Evolutionary conservation across 1,140 invertebrate species (phyloP), one percentile per base, ranked within the genome.

Genomic region (Bactericera cockerelli): DNA sequence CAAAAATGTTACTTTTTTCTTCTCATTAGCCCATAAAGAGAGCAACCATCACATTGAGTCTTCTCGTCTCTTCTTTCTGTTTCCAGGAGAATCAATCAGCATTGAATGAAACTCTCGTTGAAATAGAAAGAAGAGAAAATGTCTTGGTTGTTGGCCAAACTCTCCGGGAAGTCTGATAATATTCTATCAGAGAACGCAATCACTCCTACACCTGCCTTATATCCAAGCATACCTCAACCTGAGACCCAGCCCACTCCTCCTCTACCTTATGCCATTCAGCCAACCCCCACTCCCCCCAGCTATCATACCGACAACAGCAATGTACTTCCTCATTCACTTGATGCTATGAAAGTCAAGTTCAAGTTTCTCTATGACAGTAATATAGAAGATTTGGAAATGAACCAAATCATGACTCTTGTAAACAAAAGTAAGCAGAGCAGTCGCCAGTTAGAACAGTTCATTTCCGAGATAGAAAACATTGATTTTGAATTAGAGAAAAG

Each of bases 211-310:
- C 13, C 64, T 68, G 13, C 69, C 71, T 56, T 65, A 65, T 0
- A 60, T 71, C 1, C 67, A 69, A 39, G 64, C 65, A 14, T 72
- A 70, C 58, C 66, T 67, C 2, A 72, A 72, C 55, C 69, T 70
- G 54, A 71, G 68, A 3, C 70, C 67, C 59, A 72, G 69, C 68
- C 69, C 25, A 65, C 71, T 68, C 57, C 71, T 71, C 25, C 62
- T 67, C 54, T 69, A 71, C 42, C 42, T 4, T 49, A 49, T 16
- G 22, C n/a, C 19, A 49, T 49, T 22, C n/a, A 19, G n/a, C 42
- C 42, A 6, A 49, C 42, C n/a, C 42, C 42, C 8, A 49, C 42
- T 16, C 6, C 8, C 19, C 19, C 42, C 4, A 49, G n/a, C 22
- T 10, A 22, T 19, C 6, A 3, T 4, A 49, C 4, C 8, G n/a